phyloP scores from a whole-genome alignment of 2,888 invertebrate genomes.

The Dorcus parallelipipedus region DNA sequence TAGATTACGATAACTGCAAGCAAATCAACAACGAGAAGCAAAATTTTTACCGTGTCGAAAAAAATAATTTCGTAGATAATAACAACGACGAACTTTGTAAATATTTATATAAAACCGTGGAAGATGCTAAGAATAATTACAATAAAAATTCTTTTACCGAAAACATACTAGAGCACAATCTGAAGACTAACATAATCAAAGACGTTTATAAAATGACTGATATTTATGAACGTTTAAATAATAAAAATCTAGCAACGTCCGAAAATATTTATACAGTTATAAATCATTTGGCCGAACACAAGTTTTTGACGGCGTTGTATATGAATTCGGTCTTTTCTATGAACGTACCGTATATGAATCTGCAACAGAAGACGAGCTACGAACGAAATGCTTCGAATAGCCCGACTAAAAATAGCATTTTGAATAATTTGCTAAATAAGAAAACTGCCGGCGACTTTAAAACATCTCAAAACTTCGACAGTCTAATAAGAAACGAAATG shows the following conservation, averaged over 20 bases:
- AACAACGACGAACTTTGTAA: slow-evolving; percentile 40
- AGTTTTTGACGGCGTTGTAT: slow-evolving; percentile 50
- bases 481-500: slow-evolving; percentile 47
- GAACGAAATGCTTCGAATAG: slow-evolving; percentile 14
- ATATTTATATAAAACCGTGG: slow-evolving; percentile 39
- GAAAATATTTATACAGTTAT: slow-evolving; percentile 47
- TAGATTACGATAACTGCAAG: slow-evolving; percentile 6
- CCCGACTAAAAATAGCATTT: slow-evolving; percentile 35
- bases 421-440: slow-evolving; percentile 47
- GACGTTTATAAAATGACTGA: slow-evolving; percentile 39
- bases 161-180: slow-evolving; percentile 30
- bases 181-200: slow-evolving; percentile 37
- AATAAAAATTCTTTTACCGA: slow-evolving; percentile 45
- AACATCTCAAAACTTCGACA: slow-evolving; percentile 42
- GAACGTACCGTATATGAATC: slow-evolving; percentile 37
- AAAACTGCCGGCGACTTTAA: slow-evolving; percentile 37
- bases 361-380: slow-evolving; percentile 21
- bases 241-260: slow-evolving; percentile 32
- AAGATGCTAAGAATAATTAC: slow-evolving; percentile 45
- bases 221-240: slow-evolving; percentile 34
- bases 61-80: slow-evolving; percentile 22
- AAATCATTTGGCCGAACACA: slow-evolving; percentile 48
- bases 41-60: slow-evolving; percentile 1
- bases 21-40: slow-evolving; percentile 30
- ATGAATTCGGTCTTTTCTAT: slow-evolving; percentile 45